A percentile compares a stretch with the other conserved stretches of the same genome.
Conservation (phyloP, 2,797 vertebrate species). For the Lithobates pipiens region DNA sequence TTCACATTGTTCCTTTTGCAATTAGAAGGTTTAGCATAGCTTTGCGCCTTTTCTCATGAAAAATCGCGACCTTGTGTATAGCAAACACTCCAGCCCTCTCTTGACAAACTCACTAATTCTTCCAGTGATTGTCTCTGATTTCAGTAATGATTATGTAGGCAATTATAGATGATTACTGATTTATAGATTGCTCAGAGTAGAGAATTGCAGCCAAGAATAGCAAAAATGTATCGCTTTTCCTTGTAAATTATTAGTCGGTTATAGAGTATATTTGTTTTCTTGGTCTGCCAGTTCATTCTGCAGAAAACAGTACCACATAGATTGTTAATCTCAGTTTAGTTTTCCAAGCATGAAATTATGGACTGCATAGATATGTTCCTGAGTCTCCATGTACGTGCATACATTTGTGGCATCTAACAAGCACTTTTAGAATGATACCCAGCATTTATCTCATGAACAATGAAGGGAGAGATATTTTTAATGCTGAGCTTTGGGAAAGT, state of each 20-base stretch:
- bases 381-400: conserved; percentile 7
- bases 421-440: conserved; percentile 24
- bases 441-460: conserved; percentile 42
- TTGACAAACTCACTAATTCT: not conserved
- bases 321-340: conserved; percentile 20
- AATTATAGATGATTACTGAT: not conserved
- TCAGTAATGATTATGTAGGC: not conserved
- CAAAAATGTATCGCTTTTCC: not conserved
- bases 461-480: conserved; percentile 4
- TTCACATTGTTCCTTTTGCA: too few species aligned
- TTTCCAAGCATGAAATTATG: conserved; percentile 40
- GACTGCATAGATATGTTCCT: conserved; percentile 4
- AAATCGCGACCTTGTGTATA: not conserved
- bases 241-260: not conserved
- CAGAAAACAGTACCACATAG: conserved; percentile 1
- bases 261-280: not conserved
- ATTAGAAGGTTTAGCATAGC: too few species aligned
- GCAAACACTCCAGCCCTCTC: not conserved
- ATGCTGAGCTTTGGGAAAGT: not conserved
- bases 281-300: conserved; percentile 15
- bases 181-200: not conserved
- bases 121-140: not conserved
- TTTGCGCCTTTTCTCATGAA: not conserved
- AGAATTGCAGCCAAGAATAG: not conserved
- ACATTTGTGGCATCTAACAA: conserved; percentile 34